Evolutionary conservation across 2,797 vertebrate species (phyloP), one percentile per base, ranked within the genome.

Genomic region (Tinamus major): DNA sequence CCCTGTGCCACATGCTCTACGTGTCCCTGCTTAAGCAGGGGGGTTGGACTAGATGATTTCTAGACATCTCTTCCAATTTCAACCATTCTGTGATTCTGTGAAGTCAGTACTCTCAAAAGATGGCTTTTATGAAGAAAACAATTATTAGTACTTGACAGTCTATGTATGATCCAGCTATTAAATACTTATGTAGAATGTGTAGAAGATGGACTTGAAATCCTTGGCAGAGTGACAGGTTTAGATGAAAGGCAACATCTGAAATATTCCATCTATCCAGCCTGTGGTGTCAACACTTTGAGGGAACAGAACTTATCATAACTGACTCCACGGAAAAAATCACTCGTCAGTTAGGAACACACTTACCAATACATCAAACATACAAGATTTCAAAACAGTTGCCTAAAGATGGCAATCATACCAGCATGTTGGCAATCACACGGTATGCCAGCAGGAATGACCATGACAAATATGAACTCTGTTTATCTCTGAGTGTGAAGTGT

Each of bases 331-430:
- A 85, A 96, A 92, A 94, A 85, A 41, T 3, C 79, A 55, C 71
- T 92, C 72, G 46, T 33, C 37, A 59, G 2, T 59, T 91, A 87
- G 55, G 39, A 91, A 46, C 67, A 81, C 80, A 75, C 23, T 89
- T 62, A 61, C 1, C 1, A 63, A 75, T 37, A 42, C 59, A 85
- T 87, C 55, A 81, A 72, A 78, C 37, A 33, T 11, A 74, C 1
- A 6, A 68, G 41, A 62, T 56, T 96, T 42, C 49, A 72, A 76
- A 91, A 12, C 49, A 94, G 55, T 89, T 92, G 89, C 83, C 94
- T 94, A 93, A 94, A 95, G 85, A 92, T 90, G 82, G 91, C 82
- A 92, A 89, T 51, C 85, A 48, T 33, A 78, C 41, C 65, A 77
- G 35, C 0, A 1, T 46, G 49, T 39, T 89, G 85, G 85, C 85